Conservation (phyloP, 2,888 invertebrate genomes). For the Andrena hattorfiana region DNA sequence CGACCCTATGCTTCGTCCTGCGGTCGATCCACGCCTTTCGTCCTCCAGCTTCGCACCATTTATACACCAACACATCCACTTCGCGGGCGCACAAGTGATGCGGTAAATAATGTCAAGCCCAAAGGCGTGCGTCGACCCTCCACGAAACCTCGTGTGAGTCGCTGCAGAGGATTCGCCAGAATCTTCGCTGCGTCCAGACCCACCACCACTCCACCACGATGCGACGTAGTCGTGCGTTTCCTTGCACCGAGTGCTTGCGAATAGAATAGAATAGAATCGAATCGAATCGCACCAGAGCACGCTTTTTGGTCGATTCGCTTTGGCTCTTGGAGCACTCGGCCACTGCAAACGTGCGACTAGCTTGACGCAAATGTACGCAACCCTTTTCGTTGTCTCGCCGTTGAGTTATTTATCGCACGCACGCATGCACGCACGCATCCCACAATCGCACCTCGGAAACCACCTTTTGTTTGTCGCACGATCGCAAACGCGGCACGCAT, state of each 20-base stretch:
- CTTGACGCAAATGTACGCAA: neutral
- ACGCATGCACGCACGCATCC: constrained; percentile 13
- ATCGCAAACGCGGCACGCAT: neutral
- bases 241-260: neutral
- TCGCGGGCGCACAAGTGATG: too few species aligned
- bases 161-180: neutral
- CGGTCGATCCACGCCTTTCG: neutral
- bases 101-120: too few species aligned
- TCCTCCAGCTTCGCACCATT: neutral
- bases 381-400: neutral
- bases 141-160: too few species aligned
- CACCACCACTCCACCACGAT: neutral
- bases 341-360: neutral
- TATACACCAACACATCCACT: too few species aligned
- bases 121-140: too few species aligned
- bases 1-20: constrained; percentile 32
- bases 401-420: constrained; percentile 13
- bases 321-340: neutral
- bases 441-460: neutral
- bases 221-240: neutral
- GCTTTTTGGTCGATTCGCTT: neutral
- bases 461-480: constrained; percentile 6
- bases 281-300: neutral
- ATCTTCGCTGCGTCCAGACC: neutral
- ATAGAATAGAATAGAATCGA: neutral